These are phyloP conservation scores for Melanerpes aurifrons DNA, from an alignment of 2,113 vertebrate species.

Conservation along the genomic window DNA sequence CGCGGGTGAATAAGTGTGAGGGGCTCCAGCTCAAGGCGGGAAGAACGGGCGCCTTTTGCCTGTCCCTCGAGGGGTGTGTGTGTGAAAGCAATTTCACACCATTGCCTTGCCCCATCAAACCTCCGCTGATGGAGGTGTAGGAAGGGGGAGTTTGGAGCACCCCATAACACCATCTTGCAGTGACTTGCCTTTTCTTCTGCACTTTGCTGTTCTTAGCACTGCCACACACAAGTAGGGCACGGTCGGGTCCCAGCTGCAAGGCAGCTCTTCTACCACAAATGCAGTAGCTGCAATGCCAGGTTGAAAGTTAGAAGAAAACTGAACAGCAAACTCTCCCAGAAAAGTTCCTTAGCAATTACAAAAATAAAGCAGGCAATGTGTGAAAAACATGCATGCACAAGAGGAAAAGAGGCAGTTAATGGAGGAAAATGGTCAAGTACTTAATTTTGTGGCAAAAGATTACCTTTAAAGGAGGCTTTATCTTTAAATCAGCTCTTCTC, in stretches of 20 bases:
- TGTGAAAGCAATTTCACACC: too few species aligned
- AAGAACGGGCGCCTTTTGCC: too few species aligned
- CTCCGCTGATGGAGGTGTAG: too few species aligned
- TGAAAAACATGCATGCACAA: not conserved
- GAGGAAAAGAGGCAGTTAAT: not conserved
- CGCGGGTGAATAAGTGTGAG: too few species aligned
- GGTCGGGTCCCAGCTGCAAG: not conserved
- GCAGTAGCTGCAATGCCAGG: not conserved
- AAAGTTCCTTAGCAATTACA: not conserved
- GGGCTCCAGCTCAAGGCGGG: too few species aligned
- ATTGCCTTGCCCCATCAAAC: too few species aligned
- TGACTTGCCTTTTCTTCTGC: not conserved
- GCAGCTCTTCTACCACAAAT: not conserved
- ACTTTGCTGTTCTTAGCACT: not conserved
- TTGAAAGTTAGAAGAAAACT: not conserved
- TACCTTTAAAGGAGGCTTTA: not conserved
- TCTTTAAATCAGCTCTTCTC: not conserved
- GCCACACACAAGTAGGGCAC: not conserved
- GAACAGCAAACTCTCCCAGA: not conserved
- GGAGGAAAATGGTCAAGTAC: not conserved
- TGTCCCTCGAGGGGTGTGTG: too few species aligned
- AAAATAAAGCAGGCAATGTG: not conserved
- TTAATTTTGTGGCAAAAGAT: not conserved
- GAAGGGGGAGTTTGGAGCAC: too few species aligned
- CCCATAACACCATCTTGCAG: not conserved